Percentiles rank a stretch among this genome's conserved stretches.
Conservation (phyloP, 2,888 invertebrate genomes). For the Clunio marinus region DNA sequence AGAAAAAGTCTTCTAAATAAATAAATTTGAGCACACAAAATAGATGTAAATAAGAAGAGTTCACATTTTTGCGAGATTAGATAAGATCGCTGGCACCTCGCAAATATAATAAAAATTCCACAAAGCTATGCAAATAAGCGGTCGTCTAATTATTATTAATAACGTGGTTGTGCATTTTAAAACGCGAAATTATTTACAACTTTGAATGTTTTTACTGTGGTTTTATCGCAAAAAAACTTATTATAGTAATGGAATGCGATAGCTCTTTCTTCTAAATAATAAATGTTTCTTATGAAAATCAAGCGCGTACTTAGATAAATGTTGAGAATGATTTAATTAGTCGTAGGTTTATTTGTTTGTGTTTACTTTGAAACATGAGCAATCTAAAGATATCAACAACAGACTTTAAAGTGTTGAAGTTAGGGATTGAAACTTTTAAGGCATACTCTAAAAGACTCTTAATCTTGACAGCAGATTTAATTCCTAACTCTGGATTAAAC, state of each 20-base stretch:
- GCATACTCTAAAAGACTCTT: not conserved
- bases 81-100: conserved; percentile 18
- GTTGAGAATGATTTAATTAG: not conserved
- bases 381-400: conserved; percentile 1
- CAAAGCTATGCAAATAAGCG: conserved; percentile 32
- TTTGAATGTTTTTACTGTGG: not conserved
- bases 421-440: no score
- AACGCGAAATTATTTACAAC: conserved; percentile 10
- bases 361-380: no score
- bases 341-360: not conserved
- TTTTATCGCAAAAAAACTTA: not conserved
- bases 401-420: no score
- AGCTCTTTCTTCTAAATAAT: conserved; percentile 5
- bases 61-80: not conserved
- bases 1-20: no score
- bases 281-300: not conserved
- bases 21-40: no score
- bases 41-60: no score
- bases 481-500: not conserved
- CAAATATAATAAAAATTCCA: conserved; percentile 34
- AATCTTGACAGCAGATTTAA: not conserved
- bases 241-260: no score
- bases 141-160: conserved; percentile 10
- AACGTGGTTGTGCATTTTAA: not conserved
- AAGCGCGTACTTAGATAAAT: not conserved